Conservation (phyloP, 2,888 invertebrate genomes). For the Camptogramma bilineatum region DNA sequence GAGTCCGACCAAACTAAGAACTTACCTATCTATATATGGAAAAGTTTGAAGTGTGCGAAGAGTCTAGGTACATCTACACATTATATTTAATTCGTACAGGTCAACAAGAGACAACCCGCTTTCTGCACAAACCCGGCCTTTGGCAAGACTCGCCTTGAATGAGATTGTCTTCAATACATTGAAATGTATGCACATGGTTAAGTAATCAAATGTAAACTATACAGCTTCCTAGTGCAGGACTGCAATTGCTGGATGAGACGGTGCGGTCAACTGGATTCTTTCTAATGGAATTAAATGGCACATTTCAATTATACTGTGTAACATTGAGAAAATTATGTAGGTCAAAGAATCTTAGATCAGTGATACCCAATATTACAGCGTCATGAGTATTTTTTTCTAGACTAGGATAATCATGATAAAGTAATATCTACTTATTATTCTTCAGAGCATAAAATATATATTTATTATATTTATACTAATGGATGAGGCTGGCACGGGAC, state of each 20-base stretch:
- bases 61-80: too few relatives aligned
- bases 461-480: too few relatives aligned
- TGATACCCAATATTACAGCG: too few relatives aligned
- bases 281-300: constrained; percentile 11
- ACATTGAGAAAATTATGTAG: background rate
- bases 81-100: background rate
- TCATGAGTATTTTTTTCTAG: too few relatives aligned
- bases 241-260: constrained; percentile 20
- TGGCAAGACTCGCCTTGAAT: constrained; percentile 38
- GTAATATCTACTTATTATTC: too few relatives aligned
- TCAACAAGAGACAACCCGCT: background rate
- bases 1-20: too few relatives aligned
- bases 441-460: too few relatives aligned
- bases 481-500: too few relatives aligned
- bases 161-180: constrained; percentile 45
- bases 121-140: constrained; percentile 15
- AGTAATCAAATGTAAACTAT: constrained; percentile 43
- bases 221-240: constrained; percentile 16
- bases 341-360: too few relatives aligned
- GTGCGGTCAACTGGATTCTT: constrained; percentile 7
- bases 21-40: too few relatives aligned
- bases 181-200: constrained; percentile 58
- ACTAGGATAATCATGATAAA: too few relatives aligned
- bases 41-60: too few relatives aligned
- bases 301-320: constrained; percentile 13